Evolutionary conservation across 2,113 vertebrate species (phyloP), one percentile per base, ranked within the genome.

Genomic region (Dipodomys ordii): DNA sequence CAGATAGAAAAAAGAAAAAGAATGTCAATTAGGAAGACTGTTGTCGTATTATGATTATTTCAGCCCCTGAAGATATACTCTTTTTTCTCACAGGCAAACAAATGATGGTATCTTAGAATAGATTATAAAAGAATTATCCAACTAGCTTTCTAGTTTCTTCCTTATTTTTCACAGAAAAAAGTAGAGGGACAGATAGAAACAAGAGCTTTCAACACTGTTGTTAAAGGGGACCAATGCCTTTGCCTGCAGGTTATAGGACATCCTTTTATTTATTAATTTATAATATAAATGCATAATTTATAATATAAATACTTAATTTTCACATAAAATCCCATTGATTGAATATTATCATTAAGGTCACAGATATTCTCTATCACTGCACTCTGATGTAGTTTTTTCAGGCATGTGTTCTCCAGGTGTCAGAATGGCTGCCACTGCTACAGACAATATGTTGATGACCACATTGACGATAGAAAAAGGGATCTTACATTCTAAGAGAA

Each of bases 1-100:
- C 46, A 72, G 65, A 79, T 87, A 88, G 74, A 4, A 95, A 77
- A 57, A 92, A 94, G 30, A 90, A 81, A 81, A 80, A 92, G 83
- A 25, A 0, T 30, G 32, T 86, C 71, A 72, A 49, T 82, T 28
- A 53, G 46, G 25, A 67, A 67, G 44, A 87, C 44, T 46, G 18
- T 72, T 30, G 53, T n/a, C 19, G 9, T 87, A 65, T 9, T 39
- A 8, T 2, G 16, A 88, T 49, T 69, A 76, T 49, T 77, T 65
- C 18, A 90, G 73, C 12, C 13, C 53, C 28, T 32, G 35, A 84
- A 7, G 7, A 27, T 67, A 28, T 39, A 11, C 18, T 39, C 35
- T 39, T 39, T 49, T 30, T 13, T 27, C 18, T 39, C 16, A 53
- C 16, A 62, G 39, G n/a, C 39, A 92, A 28, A 73, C 85, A 80